Conservation (phyloP, 2,113 vertebrate species). For the Pangasianodon gigas region DNA sequence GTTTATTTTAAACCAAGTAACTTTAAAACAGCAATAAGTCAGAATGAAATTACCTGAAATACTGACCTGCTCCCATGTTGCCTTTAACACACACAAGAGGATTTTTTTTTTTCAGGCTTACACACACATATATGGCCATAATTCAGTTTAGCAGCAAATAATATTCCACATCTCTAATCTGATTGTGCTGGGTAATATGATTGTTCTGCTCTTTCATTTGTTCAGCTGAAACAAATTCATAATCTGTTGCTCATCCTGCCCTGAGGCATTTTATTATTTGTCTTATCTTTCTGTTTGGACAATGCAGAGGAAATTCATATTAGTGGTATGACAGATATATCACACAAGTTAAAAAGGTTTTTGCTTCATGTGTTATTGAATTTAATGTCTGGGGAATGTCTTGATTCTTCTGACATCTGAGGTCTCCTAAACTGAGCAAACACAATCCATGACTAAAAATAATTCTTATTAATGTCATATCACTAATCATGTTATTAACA, state of each 20-base stretch:
- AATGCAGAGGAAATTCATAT: conserved; percentile 28
- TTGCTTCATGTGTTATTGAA: conserved; percentile 17
- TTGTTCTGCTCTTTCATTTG: conserved; percentile 54
- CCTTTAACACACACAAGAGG: not conserved
- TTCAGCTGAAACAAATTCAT: conserved; percentile 52
- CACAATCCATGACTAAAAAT: not conserved
- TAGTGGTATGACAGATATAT: conserved; percentile 24
- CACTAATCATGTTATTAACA: not conserved
- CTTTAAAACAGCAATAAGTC: not conserved
- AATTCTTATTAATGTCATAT: not conserved
- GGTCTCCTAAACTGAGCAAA: not conserved
- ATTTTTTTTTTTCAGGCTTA: not conserved
- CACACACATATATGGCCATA: conserved; percentile 30
- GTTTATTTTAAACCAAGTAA: not conserved
- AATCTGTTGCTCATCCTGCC: conserved; percentile 49
- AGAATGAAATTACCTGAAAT: not conserved
- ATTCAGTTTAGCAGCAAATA: conserved; percentile 52
- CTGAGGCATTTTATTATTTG: conserved; percentile 46
- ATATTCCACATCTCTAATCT: conserved; percentile 54
- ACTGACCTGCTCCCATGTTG: not conserved
- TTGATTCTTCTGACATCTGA: not conserved
- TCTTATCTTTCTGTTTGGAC: conserved; percentile 48
- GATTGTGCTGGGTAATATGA: conserved; percentile 53
- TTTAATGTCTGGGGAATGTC: not conserved
- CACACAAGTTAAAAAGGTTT: conserved; percentile 23